These are phyloP conservation scores for Agonopterix alstromeriana DNA, from an alignment of 2,888 invertebrate species.

Conservation along the genomic window DNA sequence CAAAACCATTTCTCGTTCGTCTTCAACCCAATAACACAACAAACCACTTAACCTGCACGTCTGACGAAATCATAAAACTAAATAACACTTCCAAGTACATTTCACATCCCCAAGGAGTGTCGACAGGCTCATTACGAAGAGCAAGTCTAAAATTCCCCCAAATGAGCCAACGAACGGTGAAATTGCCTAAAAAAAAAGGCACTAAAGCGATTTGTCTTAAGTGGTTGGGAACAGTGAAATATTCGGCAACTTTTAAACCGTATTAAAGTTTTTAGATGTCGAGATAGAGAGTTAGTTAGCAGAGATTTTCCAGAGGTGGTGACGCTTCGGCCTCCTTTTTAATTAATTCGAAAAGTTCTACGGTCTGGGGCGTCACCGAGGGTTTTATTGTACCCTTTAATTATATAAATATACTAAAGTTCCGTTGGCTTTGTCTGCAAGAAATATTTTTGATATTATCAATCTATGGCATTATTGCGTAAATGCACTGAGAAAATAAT, in stretches of 20 bases:
- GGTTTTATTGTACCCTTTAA: conserved; percentile 37
- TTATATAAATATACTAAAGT: conserved; percentile 17
- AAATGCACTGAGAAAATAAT: too few relatives aligned
- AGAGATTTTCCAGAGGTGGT: conserved; percentile 28
- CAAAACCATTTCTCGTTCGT: background rate
- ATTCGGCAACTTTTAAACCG: conserved; percentile 48
- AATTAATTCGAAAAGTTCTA: conserved; percentile 58
- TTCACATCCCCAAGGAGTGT: too few relatives aligned
- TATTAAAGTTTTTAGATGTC: conserved; percentile 56
- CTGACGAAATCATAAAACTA: background rate
- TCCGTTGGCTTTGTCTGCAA: too few relatives aligned
- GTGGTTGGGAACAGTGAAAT: conserved; percentile 63
- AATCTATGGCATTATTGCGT: too few relatives aligned
- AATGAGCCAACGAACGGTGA: conserved; percentile 45
- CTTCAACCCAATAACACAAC: background rate
- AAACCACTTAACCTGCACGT: background rate
- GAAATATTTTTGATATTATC: too few relatives aligned
- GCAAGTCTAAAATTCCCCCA: conserved; percentile 9
- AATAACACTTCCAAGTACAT: background rate
- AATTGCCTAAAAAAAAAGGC: conserved; percentile 50
- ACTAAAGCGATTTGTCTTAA: conserved; percentile 63
- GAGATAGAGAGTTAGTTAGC: conserved; percentile 27
- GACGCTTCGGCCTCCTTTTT: conserved; percentile 41
- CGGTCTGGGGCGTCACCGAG: conserved; percentile 4
- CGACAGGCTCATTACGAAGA: background rate